These are phyloP conservation scores for Actenoides lindsayi DNA, from an alignment of 2,113 vertebrate species.

Conservation along the genomic window DNA sequence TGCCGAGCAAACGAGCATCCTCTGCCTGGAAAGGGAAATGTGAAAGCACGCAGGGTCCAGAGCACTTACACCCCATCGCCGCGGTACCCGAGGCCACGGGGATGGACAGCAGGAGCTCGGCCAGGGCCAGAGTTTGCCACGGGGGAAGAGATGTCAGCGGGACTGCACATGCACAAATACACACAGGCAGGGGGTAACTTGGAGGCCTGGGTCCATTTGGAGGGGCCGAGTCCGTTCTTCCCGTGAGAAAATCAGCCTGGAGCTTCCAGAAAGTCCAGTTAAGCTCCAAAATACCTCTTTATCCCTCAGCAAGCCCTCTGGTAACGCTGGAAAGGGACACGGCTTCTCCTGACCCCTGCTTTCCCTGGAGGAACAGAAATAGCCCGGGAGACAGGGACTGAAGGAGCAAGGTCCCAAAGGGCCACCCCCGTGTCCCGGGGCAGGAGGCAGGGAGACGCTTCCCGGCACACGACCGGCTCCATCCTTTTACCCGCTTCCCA, in stretches of 20 bases:
- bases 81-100: rapidly evolving
- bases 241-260: slow-evolving; percentile 52
- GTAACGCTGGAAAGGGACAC: background rate
- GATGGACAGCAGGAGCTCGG: background rate
- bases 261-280: background rate
- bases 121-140: background rate
- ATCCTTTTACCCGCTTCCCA: background rate
- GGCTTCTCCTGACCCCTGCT: background rate
- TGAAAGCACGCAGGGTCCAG: background rate
- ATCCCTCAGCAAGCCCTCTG: background rate
- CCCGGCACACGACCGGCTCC: rapidly evolving
- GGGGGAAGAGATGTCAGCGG: background rate
- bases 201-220: background rate
- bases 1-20: background rate
- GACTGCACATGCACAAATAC: background rate
- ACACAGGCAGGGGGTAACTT: background rate
- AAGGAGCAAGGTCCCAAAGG: background rate
- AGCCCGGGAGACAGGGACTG: background rate
- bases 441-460: background rate
- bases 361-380: background rate
- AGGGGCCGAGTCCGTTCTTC: slow-evolving; percentile 24
- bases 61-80: background rate
- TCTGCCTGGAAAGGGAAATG: background rate
- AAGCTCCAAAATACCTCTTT: background rate
- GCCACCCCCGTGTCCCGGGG: background rate